A percentile compares a stretch with the other conserved stretches of the same genome.
These are phyloP conservation scores for Hippopotamyrus pictus DNA, from an alignment of 2,797 vertebrate genomes.

Conservation along the genomic window DNA sequence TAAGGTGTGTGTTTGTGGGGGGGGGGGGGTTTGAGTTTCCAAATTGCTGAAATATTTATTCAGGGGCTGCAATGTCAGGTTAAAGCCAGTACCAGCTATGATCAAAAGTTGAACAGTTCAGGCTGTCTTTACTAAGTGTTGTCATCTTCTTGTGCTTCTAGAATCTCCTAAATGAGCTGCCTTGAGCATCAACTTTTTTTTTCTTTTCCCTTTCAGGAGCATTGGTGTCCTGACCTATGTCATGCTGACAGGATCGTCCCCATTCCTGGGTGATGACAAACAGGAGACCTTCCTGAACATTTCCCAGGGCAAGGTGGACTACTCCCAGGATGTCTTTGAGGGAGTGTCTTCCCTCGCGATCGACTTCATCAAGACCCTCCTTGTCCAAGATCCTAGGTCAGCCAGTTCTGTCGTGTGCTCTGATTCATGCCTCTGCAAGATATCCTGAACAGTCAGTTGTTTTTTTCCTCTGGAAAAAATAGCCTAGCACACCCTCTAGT, in stretches of 20 bases:
- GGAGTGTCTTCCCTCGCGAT: conserved; percentile 65
- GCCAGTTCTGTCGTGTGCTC: background rate
- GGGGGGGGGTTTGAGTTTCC: background rate
- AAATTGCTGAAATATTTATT: background rate
- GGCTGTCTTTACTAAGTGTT: background rate
- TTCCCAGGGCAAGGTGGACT: conserved; percentile 70
- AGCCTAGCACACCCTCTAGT: background rate
- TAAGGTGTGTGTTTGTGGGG: background rate
- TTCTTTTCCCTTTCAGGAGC: conserved; percentile 50
- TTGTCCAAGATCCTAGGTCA: conserved; percentile 71
- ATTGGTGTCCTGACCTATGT: conserved; percentile 67
- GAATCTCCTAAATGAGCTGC: background rate
- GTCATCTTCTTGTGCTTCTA: background rate
- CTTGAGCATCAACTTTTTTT: background rate
- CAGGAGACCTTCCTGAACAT: conserved; percentile 77
- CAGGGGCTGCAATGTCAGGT: background rate
- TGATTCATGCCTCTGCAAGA: background rate
- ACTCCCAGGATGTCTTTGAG: conserved; percentile 65
- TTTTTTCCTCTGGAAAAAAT: background rate
- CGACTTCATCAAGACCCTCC: conserved; percentile 69
- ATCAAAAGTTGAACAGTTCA: background rate
- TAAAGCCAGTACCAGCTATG: background rate
- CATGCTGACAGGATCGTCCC: conserved; percentile 74
- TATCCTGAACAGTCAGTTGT: background rate
- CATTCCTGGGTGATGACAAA: conserved; percentile 68